Evolutionary conservation across 1,140 invertebrate genomes (phyloP).

Genomic region (Mizuhopecten yessoensis): DNA sequence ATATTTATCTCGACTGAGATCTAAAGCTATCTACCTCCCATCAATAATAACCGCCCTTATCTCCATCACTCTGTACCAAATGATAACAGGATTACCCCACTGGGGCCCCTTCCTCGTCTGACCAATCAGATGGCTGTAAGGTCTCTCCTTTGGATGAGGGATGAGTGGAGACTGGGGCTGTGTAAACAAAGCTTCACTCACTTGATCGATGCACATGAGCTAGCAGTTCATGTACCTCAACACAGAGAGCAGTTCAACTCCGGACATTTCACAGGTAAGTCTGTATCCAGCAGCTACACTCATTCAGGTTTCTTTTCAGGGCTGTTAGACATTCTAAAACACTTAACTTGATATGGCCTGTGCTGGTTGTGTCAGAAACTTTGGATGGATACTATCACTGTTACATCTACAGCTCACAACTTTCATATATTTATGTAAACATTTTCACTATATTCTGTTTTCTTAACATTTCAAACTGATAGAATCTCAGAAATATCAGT

Average conservation of each 20-base stretch:
- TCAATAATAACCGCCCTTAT: not conserved
- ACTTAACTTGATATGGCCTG: not conserved
- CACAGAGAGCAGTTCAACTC: not conserved
- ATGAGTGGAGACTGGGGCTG: not conserved
- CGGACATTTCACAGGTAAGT: not conserved
- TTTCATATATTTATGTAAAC: too few species aligned
- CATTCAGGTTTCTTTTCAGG: too few species aligned
- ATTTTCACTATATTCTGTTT: too few species aligned
- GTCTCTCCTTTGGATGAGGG: not conserved
- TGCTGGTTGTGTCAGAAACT: not conserved
- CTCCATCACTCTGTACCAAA: not conserved
- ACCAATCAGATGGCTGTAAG: not conserved
- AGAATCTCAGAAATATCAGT: too few species aligned
- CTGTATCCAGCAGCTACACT: not conserved
- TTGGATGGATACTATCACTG: too few species aligned
- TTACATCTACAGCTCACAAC: too few species aligned
- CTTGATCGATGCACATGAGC: not conserved
- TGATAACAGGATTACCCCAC: not conserved
- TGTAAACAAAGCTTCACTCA: not conserved
- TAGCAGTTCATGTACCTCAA: not conserved
- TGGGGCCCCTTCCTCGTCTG: not conserved
- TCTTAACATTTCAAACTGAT: too few species aligned
- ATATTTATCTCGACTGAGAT: not conserved
- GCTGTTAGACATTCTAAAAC: too few species aligned
- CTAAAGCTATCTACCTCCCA: conserved; percentile 1